Evolutionary conservation across 2,797 vertebrate genomes (phyloP).

Genomic region (Lepidocolaptes lacrymiger): DNA sequence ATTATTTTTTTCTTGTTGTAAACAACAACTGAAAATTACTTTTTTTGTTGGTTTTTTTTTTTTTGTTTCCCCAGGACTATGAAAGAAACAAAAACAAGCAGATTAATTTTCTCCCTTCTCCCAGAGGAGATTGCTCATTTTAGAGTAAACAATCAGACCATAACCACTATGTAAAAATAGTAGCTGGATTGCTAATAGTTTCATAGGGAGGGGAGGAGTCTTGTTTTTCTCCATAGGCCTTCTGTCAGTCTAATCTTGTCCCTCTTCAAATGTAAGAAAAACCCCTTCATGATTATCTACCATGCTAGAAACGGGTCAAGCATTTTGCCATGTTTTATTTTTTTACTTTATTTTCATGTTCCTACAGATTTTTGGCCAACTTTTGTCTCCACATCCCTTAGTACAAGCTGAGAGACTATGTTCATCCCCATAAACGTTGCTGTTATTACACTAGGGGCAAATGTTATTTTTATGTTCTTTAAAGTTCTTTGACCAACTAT

Average conservation of each 20-base stretch:
- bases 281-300: background rate
- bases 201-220: background rate
- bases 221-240: background rate
- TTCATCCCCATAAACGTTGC: background rate
- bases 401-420: background rate
- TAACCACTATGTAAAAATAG: background rate
- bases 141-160: background rate
- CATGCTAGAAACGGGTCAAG: background rate
- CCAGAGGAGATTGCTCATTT: background rate
- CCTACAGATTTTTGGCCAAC: background rate
- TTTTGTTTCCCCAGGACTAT: background rate
- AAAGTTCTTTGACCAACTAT: background rate
- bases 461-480: background rate
- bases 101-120: background rate
- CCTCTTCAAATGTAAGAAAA: background rate
- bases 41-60: background rate
- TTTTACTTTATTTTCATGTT: background rate
- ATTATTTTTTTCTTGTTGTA: background rate
- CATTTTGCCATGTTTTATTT: background rate
- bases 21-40: background rate
- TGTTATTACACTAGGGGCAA: background rate
- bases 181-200: background rate
- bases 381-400: background rate
- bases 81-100: background rate
- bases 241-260: background rate